Evolutionary conservation across 1,140 invertebrate genomes (phyloP).

Genomic region (Anastatus disparis): DNA sequence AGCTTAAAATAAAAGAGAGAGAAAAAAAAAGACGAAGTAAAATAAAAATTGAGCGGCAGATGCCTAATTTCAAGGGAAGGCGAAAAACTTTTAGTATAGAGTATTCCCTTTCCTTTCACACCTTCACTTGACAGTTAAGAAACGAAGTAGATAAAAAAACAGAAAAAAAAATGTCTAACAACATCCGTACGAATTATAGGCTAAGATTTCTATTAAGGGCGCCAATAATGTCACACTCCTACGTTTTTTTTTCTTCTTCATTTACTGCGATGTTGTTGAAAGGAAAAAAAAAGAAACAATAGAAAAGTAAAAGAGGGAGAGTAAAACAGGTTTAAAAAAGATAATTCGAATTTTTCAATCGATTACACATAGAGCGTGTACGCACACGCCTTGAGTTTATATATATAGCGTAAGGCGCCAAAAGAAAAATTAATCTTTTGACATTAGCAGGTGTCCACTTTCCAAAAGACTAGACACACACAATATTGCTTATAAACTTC

Average conservation of each 20-base stretch:
- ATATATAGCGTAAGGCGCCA: not conserved
- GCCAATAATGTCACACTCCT: no score
- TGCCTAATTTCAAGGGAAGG: conserved; percentile 36
- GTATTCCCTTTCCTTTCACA: not conserved
- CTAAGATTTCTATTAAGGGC: conserved; percentile 28
- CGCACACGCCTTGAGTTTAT: no score
- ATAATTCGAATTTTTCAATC: conserved; percentile 45
- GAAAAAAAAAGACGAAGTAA: no score
- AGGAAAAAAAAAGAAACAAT: no score
- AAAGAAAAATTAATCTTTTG: conserved; percentile 46
- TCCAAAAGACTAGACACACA: conserved; percentile 51
- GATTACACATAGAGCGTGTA: conserved; percentile 37
- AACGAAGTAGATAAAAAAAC: no score
- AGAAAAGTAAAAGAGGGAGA: no score
- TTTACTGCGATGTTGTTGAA: no score
- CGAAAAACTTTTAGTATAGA: conserved; percentile 5
- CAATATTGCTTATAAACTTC: no score
- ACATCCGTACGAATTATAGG: not conserved
- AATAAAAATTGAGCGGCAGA: no score
- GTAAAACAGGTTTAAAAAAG: no score
- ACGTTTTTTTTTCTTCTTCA: not conserved
- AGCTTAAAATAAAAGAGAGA: no score
- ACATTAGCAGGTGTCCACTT: conserved; percentile 55
- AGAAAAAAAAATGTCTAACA: no score
- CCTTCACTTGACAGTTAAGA: not conserved